phyloP scores from a whole-genome alignment of 2,113 vertebrate species.

The Amphilophus citrinellus region DNA sequence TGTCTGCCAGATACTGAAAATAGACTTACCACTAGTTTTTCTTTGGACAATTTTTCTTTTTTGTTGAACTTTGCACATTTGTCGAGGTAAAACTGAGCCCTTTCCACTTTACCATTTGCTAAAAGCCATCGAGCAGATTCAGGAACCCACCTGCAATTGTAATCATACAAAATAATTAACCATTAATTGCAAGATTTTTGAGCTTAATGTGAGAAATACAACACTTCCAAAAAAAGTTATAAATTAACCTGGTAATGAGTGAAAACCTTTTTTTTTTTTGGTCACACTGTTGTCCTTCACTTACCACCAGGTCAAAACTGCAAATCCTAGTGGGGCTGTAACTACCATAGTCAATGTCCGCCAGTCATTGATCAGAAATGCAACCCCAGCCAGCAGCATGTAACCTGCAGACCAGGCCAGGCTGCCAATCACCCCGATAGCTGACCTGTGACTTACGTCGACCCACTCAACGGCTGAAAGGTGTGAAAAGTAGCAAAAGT shows the following conservation, averaged over 20 bases:
- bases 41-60: constrained; percentile 54
- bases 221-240: not conserved
- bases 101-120: constrained; percentile 80
- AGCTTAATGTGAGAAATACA: not conserved
- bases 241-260: not conserved
- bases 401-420: constrained; percentile 75
- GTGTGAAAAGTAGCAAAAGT: accelerated
- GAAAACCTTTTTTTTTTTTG: not conserved
- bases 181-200: not conserved
- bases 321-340: constrained; percentile 67
- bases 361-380: constrained; percentile 75
- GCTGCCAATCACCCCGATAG: constrained; percentile 70
- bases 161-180: not conserved
- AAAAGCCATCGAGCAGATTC: constrained; percentile 92
- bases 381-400: constrained; percentile 74
- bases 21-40: constrained; percentile 78
- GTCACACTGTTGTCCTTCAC: not conserved
- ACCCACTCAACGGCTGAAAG: constrained; percentile 79
- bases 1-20: not conserved
- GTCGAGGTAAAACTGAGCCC: constrained; percentile 83
- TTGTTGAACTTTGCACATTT: constrained; percentile 85
- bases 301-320: constrained; percentile 79
- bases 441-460: constrained; percentile 69
- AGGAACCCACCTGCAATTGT: constrained; percentile 86
- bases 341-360: constrained; percentile 66